Evolutionary conservation across 2,888 invertebrate genomes (phyloP), one percentile per base, ranked within the genome.

Genomic region (Sepioteuthis lessoniana): DNA sequence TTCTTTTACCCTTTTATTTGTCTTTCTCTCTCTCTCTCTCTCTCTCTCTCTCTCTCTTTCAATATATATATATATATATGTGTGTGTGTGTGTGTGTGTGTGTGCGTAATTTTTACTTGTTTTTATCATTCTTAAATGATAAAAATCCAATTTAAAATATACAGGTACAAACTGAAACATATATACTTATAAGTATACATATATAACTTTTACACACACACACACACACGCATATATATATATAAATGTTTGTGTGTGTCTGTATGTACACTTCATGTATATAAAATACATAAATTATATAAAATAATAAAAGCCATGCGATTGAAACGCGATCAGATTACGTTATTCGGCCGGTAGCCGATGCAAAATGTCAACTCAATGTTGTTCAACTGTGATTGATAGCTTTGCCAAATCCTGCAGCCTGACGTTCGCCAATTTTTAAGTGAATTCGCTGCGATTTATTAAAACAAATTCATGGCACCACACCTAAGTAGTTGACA

Each of bases 331-430:
- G n/a, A 76, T 76, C 76, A n/a, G n/a, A 35, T 76, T 76, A n/a
- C 76, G 1, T 76, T 76, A 76, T 76, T 76, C 76, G 76, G n/a
- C 19, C n/a, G n/a, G 76, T 76, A 76, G n/a, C 76, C n/a, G 76
- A 76, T 76, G 76, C n/a, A 19, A 76, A 76, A 76, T 76, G 76
- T 76, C 76, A 35, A 35, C 76, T n/a, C 1, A 76, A 76, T 76
- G 76, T 76, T 76, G n/a, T 76, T 76, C 76, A 16, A n/a, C 76
- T n/a, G n/a, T 76, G 76, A 76, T 76, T 76, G n/a, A 76, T 76
- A n/a, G n/a, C n/a, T n/a, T 76, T 35, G n/a, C n/a, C n/a, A n/a
- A 76, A 76, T n/a, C n/a, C 76, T 76, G n/a, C n/a, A 76, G 76
- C n/a, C 76, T 76, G n/a, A 76, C n/a, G 55, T 76, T n/a, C 76